A percentile compares a stretch with the other conserved stretches of the same genome.
These are phyloP conservation scores for Aphodius sticticus DNA, from an alignment of 2,888 invertebrate genomes.

Conservation along the genomic window DNA sequence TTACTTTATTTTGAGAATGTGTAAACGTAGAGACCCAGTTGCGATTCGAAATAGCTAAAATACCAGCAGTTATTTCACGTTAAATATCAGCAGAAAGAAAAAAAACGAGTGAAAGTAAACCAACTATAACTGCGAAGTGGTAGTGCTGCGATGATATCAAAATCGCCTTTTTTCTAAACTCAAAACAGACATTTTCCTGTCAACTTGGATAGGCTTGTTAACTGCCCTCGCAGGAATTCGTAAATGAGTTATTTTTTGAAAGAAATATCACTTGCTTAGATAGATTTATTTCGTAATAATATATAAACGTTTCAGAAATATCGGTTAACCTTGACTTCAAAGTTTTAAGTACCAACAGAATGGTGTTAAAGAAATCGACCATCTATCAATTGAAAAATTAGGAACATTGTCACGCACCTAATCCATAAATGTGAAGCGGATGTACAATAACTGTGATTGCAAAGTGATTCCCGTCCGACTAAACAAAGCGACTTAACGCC, in stretches of 20 bases:
- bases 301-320: too few species aligned
- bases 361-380: too few species aligned
- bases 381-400: too few species aligned
- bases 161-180: background rate
- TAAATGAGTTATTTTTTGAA: background rate
- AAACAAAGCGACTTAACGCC: too few species aligned
- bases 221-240: background rate
- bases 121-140: background rate
- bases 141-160: background rate
- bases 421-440: too few species aligned
- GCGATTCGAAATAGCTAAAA: background rate
- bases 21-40: constrained; percentile 16
- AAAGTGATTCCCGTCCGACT: too few species aligned
- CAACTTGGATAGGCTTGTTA: background rate
- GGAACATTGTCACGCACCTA: too few species aligned
- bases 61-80: background rate
- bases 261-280: background rate
- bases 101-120: background rate
- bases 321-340: too few species aligned
- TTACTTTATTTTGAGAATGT: constrained; percentile 24
- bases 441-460: too few species aligned
- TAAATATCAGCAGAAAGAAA: background rate
- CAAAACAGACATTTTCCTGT: background rate
- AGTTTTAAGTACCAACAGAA: too few species aligned
- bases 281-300: too few species aligned